These are phyloP conservation scores for Mystacornis crossleyi DNA, from an alignment of 2,113 vertebrate genomes.

Conservation along the genomic window DNA sequence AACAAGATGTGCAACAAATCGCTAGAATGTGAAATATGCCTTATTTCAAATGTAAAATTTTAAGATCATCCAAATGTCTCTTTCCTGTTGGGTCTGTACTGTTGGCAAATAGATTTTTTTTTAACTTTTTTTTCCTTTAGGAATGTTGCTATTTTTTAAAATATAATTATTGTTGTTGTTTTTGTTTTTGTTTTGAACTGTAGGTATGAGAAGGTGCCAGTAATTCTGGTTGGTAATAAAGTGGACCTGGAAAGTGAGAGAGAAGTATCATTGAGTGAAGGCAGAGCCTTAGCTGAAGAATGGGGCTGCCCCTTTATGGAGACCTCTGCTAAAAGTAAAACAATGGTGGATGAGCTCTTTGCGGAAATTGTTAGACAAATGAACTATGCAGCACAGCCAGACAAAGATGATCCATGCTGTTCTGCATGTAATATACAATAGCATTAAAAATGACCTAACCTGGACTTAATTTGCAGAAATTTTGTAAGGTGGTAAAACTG, in stretches of 20 bases:
- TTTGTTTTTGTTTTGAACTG: conserved; percentile 9
- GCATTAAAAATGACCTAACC: conserved; percentile 62
- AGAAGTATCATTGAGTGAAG: conserved; percentile 93
- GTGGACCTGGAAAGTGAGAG: conserved; percentile 98
- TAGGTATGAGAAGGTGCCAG: conserved; percentile 98
- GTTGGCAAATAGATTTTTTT: neutral
- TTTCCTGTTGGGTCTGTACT: neutral
- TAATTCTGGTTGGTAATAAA: conserved; percentile 98
- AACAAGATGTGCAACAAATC: neutral
- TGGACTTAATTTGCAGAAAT: conserved; percentile 28
- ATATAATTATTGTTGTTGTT: neutral
- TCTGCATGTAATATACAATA: conserved; percentile 99
- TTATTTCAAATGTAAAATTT: neutral
- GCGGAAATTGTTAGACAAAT: conserved; percentile 99
- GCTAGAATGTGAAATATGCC: neutral
- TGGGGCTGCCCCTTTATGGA: conserved; percentile 99
- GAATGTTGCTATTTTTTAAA: accelerated
- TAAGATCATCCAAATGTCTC: neutral
- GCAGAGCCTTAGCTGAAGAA: conserved; percentile 94
- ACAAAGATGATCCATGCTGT: conserved; percentile 98
- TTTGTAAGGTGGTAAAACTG: conserved; percentile 47
- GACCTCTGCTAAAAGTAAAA: conserved; percentile 99
- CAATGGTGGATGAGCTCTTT: conserved; percentile 99
- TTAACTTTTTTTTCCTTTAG: neutral
- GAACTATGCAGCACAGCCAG: conserved; percentile 98